Conservation (phyloP, 2,113 vertebrate genomes). For the Onychostruthus taczanowskii region DNA sequence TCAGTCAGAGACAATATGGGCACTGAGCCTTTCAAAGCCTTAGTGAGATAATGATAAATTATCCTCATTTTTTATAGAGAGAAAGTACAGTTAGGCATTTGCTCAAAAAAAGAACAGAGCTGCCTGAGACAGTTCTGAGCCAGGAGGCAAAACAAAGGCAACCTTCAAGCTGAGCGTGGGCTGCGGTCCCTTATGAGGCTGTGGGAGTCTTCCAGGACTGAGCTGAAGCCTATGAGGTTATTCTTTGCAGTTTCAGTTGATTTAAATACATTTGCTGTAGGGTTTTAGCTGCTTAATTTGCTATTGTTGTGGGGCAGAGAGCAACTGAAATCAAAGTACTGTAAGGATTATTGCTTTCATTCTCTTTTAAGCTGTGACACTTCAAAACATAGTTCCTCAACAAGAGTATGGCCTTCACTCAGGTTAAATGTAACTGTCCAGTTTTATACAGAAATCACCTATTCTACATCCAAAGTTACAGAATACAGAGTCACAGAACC, state of each 20-base stretch:
- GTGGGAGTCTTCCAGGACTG: not conserved
- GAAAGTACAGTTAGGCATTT: not conserved
- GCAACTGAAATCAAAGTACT: not conserved
- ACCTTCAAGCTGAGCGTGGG: not conserved
- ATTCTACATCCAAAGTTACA: not conserved
- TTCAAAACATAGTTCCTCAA: not conserved
- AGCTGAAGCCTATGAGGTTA: not conserved
- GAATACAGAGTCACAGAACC: not conserved
- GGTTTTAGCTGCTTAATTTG: not conserved
- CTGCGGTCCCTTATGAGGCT: not conserved
- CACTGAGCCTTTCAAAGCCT: not conserved
- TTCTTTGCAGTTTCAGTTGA: not conserved
- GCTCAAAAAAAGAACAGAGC: not conserved
- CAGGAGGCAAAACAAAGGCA: not conserved
- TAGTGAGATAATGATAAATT: not conserved
- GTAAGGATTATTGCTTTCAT: not conserved
- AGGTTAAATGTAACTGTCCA: not conserved
- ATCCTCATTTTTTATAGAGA: not conserved
- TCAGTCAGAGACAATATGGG: not conserved
- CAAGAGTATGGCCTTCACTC: not conserved
- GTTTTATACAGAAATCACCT: not conserved
- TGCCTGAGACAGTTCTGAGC: not conserved
- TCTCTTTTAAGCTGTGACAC: not conserved
- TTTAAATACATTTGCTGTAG: not conserved
- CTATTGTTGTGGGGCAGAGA: not conserved